Evolutionary conservation across 2,888 invertebrate species (phyloP).

Genomic region (Campopleginae sp.): DNA sequence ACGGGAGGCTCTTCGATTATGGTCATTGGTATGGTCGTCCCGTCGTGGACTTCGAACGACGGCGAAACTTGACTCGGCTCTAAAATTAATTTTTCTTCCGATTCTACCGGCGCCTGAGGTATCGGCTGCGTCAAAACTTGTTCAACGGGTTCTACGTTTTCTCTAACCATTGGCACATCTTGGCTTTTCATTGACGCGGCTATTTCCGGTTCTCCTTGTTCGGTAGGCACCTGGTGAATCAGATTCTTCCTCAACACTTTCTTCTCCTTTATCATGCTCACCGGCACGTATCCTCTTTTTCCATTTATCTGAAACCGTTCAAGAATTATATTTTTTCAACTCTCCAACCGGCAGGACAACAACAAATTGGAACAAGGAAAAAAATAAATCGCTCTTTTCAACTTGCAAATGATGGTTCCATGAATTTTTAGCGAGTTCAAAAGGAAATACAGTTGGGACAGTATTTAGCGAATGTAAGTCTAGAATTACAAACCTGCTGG

Average conservation of each 20-base stretch:
- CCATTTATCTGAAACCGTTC: constrained; percentile 85
- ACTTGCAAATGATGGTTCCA: too few relatives aligned
- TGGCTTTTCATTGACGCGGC: constrained; percentile 7
- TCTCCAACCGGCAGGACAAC: background rate
- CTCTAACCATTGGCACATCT: constrained; percentile 20
- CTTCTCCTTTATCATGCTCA: constrained; percentile 86
- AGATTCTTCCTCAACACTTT: constrained; percentile 85
- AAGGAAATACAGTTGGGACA: too few relatives aligned
- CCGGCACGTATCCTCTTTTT: constrained; percentile 88
- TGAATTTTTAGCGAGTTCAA: too few relatives aligned
- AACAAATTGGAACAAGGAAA: too few relatives aligned
- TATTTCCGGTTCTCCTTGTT: constrained; percentile 65
- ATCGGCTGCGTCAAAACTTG: background rate
- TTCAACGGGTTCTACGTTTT: background rate
- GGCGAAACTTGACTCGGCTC: constrained; percentile 64
- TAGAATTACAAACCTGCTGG: too few relatives aligned
- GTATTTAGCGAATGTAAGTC: too few relatives aligned
- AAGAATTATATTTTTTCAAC: background rate
- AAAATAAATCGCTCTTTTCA: too few relatives aligned
- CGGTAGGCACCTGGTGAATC: constrained; percentile 84
- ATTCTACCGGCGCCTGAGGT: background rate
- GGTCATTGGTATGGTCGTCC: constrained; percentile 86
- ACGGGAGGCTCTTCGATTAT: constrained; percentile 61
- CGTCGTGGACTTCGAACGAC: constrained; percentile 87
- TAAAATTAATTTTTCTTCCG: background rate